phyloP scores from a whole-genome alignment of 1,140 invertebrate species.

The Brachionus rubens region DNA sequence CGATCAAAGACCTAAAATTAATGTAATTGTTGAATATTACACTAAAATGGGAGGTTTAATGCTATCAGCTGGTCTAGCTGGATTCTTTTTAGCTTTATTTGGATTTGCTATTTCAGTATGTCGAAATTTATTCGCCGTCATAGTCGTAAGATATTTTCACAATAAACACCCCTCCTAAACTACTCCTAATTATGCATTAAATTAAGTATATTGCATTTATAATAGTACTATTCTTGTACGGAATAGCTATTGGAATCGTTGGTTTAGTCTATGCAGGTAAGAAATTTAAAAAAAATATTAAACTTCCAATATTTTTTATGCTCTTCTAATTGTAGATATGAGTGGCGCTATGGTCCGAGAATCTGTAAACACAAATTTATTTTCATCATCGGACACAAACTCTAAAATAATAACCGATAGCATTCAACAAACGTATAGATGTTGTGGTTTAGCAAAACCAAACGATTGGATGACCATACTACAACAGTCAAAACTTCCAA shows the following conservation, averaged over 20 bases:
- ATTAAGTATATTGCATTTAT: neutral
- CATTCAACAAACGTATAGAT: conserved; percentile 18
- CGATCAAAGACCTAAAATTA: neutral
- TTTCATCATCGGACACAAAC: neutral
- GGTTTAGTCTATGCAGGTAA: conserved; percentile 2
- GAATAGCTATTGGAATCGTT: neutral
- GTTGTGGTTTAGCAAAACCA: conserved; percentile 6
- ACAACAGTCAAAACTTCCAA: neutral
- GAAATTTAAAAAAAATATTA: neutral
- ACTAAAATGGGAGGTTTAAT: neutral
- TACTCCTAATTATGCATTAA: too few species aligned
- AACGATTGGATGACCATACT: neutral
- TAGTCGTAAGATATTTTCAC: neutral
- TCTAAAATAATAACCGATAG: neutral
- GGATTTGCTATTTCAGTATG: neutral
- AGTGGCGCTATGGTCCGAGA: neutral
- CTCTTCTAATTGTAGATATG: neutral
- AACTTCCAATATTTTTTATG: neutral
- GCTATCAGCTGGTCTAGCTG: neutral
- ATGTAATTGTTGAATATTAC: neutral
- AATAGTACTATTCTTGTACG: neutral
- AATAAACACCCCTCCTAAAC: too few species aligned
- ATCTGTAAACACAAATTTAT: neutral
- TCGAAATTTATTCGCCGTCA: neutral
- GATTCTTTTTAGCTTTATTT: neutral